phyloP scores from a whole-genome alignment of 53 echinoderm and acorn worm genomes.

The Echinometra lucunter region DNA sequence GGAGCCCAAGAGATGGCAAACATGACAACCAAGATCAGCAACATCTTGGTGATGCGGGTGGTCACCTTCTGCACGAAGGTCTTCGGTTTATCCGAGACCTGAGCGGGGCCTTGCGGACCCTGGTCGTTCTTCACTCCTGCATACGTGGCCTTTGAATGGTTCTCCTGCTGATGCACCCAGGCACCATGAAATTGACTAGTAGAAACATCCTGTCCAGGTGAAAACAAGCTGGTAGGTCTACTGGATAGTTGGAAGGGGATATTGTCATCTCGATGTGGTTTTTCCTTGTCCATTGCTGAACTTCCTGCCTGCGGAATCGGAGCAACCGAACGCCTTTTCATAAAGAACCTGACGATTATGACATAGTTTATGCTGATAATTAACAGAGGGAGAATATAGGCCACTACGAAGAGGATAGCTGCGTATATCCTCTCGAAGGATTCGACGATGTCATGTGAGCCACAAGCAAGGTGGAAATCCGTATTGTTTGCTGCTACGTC shows the following conservation, averaged over 20 bases:
- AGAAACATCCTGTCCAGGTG: background rate
- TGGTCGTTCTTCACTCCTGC: background rate
- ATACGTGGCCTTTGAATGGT: background rate
- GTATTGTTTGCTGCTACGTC: slow-evolving; percentile 39
- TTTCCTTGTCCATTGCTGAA: background rate
- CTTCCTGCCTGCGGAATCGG: background rate
- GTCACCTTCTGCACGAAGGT: background rate
- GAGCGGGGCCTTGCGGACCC: background rate
- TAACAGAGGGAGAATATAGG: slow-evolving; percentile 70
- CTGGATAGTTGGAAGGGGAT: background rate
- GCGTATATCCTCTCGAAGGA: slow-evolving; percentile 76
- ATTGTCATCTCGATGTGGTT: background rate
- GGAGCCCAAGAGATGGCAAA: slow-evolving; percentile 77
- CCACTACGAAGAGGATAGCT: slow-evolving; percentile 36
- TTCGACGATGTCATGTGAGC: slow-evolving; percentile 69
- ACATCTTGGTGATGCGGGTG: slow-evolving; percentile 69
- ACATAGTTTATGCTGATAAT: slow-evolving; percentile 72
- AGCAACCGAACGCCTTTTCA: slow-evolving; percentile 45
- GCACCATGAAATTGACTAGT: background rate
- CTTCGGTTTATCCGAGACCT: background rate
- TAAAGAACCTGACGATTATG: slow-evolving; percentile 51
- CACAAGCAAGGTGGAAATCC: slow-evolving; percentile 68
- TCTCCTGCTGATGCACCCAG: background rate
- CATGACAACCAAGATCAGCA: slow-evolving; percentile 65
- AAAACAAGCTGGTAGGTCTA: background rate